phyloP scores from a whole-genome alignment of 2,113 vertebrate species.

The Dunckerocampus dactyliophorus region DNA sequence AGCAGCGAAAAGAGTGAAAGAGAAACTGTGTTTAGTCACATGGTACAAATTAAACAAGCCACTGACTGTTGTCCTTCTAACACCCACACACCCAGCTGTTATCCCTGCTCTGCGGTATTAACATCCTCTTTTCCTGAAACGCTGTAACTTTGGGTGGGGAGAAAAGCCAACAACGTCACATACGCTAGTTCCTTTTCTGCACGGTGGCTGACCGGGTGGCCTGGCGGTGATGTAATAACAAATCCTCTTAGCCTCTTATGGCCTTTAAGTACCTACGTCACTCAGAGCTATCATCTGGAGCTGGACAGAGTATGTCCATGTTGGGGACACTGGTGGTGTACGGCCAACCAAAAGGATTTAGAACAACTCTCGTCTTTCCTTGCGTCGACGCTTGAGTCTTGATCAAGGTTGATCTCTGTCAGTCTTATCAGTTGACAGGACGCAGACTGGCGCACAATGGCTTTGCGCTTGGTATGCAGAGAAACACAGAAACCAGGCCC shows the following conservation, averaged over 20 bases:
- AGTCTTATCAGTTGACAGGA: conserved; percentile 41
- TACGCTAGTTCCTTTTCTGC: conserved; percentile 10
- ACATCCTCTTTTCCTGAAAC: conserved; percentile 22
- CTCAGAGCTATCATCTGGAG: conserved; percentile 8
- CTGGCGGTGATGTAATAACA: conserved; percentile 65
- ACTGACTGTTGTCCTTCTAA: conserved; percentile 6
- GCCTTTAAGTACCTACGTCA: conserved; percentile 73
- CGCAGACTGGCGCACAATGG: conserved; percentile 10
- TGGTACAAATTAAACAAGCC: conserved; percentile 27
- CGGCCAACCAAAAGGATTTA: conserved; percentile 2
- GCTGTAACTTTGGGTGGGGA: not conserved
- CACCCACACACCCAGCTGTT: conserved; percentile 53
- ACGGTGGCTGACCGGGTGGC: conserved; percentile 17
- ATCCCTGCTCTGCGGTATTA: conserved; percentile 17
- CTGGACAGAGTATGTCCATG: conserved; percentile 11
- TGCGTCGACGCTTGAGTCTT: not conserved
- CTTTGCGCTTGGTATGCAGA: not conserved
- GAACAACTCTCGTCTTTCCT: conserved; percentile 17
- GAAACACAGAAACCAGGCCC: conserved; percentile 29
- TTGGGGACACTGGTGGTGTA: not conserved
- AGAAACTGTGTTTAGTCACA: conserved; percentile 17
- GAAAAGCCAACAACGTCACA: not conserved
- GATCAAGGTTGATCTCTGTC: conserved; percentile 26
- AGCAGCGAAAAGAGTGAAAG: conserved; percentile 1
- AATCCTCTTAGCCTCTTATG: conserved; percentile 77